Evolutionary conservation across 1,140 invertebrate species (phyloP), one percentile per base, ranked within the genome.

Genomic region (Drosophila pseudoobscura): DNA sequence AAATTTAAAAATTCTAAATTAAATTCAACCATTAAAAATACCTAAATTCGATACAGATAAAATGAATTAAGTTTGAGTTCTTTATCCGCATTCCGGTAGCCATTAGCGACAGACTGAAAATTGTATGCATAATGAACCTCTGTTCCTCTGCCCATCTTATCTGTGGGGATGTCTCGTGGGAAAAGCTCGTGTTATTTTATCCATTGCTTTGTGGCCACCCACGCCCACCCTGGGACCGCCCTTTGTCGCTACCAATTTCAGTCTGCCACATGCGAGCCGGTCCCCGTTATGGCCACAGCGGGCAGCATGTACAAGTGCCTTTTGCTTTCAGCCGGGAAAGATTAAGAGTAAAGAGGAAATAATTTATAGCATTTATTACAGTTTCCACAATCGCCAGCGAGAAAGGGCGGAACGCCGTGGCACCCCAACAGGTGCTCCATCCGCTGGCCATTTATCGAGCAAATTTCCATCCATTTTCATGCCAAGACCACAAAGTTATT

Each of bases 381-480:
- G 26, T 52, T 47, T 20, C n/a, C 20, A 29, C 44, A n/a, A 43
- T 20, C 35, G 47, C 26, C 49, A 58, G 39, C 11, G 73, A 24
- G 65, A 39, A 39, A 39, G 35, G 35, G 35, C 35, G 35, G 3
- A 39, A 4, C 35, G 11, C 3, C 45, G 49, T 44, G 49, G 29
- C 56, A 41, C 45, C 61, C 60, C 55, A 66, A 75, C 72, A 69
- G 35, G 63, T 76, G 59, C 53, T 31, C n/a, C 55, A 39, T 61
- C 72, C 62, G 57, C 22, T 53, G 50, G 64, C 43, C 60, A 56
- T 55, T 50, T 59, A 55, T 39, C 31, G 45, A 17, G 35, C 20
- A 58, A 85, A 68, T 77, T 68, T 58, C 85, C 85, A 84, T 85
- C 76, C 80, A 77, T 80, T 66, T 64, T 35, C 22, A 52, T 49